These are phyloP conservation scores for Phataginus tricuspis DNA, from an alignment of 2,797 vertebrate genomes.

Conservation along the genomic window DNA sequence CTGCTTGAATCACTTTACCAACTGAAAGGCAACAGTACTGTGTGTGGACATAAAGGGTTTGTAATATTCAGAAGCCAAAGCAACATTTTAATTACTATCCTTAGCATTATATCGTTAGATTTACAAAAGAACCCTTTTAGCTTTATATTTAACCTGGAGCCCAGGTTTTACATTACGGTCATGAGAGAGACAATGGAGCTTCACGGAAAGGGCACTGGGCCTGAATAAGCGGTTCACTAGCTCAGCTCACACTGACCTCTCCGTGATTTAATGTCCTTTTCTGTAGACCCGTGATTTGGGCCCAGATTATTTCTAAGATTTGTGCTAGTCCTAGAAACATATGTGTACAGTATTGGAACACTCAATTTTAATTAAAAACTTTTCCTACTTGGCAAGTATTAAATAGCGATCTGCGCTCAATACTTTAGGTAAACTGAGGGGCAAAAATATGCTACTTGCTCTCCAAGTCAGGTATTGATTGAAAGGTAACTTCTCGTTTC, in stretches of 20 bases:
- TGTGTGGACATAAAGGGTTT: not conserved
- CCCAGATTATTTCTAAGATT: not conserved
- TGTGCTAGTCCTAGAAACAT: not conserved
- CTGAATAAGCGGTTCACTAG: not conserved
- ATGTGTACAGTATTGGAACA: not conserved
- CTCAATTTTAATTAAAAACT: not conserved
- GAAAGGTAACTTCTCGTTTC: not conserved
- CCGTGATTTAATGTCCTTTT: not conserved
- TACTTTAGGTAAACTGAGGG: not conserved
- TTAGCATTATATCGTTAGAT: not conserved
- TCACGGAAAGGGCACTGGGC: not conserved
- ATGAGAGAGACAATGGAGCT: not conserved
- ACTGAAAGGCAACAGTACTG: not conserved
- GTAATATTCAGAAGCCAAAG: not conserved
- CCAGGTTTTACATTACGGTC: not conserved
- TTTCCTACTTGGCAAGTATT: not conserved
- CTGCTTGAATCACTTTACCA: not conserved
- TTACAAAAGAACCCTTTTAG: not conserved
- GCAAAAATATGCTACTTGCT: not conserved
- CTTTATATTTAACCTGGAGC: not conserved
- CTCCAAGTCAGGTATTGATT: not conserved
- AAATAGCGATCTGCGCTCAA: not conserved
- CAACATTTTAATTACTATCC: not conserved
- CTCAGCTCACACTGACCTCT: not conserved
- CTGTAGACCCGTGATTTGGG: not conserved